Conservation (phyloP, 2,888 invertebrate genomes). For the Netelia virgata region DNA sequence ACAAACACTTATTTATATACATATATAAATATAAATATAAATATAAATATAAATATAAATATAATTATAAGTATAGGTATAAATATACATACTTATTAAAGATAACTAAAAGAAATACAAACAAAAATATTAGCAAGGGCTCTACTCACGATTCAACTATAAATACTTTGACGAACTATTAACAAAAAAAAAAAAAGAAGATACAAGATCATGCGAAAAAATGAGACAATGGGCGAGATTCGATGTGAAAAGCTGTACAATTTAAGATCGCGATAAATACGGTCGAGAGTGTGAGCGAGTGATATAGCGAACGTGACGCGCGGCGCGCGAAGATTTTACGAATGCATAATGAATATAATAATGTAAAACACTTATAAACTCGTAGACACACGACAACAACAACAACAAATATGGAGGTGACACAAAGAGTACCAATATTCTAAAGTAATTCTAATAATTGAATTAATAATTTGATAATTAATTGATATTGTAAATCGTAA, state of each 20-base stretch:
- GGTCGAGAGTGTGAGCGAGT: slow-evolving; percentile 55
- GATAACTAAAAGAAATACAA: slow-evolving; percentile 56
- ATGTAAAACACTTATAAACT: slow-evolving; percentile 65
- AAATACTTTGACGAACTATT: slow-evolving; percentile 70
- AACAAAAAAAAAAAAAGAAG: slow-evolving; percentile 55
- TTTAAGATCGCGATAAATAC: slow-evolving; percentile 51
- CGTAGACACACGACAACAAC: slow-evolving; percentile 55
- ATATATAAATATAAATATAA: slow-evolving; percentile 75
- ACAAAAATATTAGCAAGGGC: slow-evolving; percentile 78
- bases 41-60: slow-evolving; percentile 75
- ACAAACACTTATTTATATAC: slow-evolving; percentile 83
- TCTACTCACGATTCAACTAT: slow-evolving; percentile 84
- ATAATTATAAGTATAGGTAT: slow-evolving; percentile 73
- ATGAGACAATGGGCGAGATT: slow-evolving; percentile 52
- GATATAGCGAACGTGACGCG: slow-evolving; percentile 41
- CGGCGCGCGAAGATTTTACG: slow-evolving; percentile 26
- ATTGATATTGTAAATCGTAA: slow-evolving; percentile 84
- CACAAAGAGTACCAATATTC: slow-evolving; percentile 85
- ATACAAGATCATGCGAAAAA: slow-evolving; percentile 41
- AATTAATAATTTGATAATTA: slow-evolving; percentile 85
- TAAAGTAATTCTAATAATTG: slow-evolving; percentile 85
- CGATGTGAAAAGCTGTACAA: slow-evolving; percentile 60
- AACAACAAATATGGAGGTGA: slow-evolving; percentile 74
- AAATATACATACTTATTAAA: slow-evolving; percentile 63
- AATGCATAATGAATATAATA: slow-evolving; percentile 58